These are phyloP conservation scores for Lampris megalopsis DNA, from an alignment of 2,113 vertebrate genomes.

Conservation along the genomic window DNA sequence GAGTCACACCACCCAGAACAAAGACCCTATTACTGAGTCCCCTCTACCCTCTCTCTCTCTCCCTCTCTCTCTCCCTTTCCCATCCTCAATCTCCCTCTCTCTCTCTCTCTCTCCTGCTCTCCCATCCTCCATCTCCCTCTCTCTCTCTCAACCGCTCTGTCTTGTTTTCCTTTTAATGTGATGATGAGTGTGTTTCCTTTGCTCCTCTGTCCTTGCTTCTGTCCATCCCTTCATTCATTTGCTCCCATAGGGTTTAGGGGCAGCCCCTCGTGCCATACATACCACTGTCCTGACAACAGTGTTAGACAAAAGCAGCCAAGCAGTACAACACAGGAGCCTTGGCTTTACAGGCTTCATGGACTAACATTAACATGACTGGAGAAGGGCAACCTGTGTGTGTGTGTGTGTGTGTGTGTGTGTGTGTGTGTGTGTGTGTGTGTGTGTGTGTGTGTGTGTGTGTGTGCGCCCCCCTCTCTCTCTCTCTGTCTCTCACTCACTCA, in stretches of 20 bases:
- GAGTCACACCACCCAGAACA: constrained; percentile 78
- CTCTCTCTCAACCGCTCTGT: constrained; percentile 42
- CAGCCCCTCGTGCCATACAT: constrained; percentile 67
- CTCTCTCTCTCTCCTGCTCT: constrained; percentile 16
- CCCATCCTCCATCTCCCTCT: background rate
- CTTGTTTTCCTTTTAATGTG: constrained; percentile 51
- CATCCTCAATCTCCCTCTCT: background rate
- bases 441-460: background rate
- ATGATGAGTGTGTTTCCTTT: constrained; percentile 76
- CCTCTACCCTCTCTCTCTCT: background rate
- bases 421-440: constrained; percentile 11
- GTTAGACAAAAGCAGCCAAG: constrained; percentile 63
- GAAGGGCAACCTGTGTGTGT: constrained; percentile 11
- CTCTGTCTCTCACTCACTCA: background rate
- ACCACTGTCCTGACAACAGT: constrained; percentile 77
- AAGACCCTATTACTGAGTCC: constrained; percentile 72
- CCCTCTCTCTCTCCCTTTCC: too few relatives aligned
- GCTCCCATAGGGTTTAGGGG: constrained; percentile 65
- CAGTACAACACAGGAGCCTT: constrained; percentile 38
- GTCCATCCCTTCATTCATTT: constrained; percentile 71
- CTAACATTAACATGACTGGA: constrained; percentile 59
- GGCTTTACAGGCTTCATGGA: constrained; percentile 55
- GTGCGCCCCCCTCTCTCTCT: background rate
- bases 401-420: constrained; percentile 15
- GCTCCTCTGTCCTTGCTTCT: constrained; percentile 53